Evolutionary conservation across 2,888 invertebrate species (phyloP), one percentile per base, ranked within the genome.

Genomic region (Cepaea hortensis): DNA sequence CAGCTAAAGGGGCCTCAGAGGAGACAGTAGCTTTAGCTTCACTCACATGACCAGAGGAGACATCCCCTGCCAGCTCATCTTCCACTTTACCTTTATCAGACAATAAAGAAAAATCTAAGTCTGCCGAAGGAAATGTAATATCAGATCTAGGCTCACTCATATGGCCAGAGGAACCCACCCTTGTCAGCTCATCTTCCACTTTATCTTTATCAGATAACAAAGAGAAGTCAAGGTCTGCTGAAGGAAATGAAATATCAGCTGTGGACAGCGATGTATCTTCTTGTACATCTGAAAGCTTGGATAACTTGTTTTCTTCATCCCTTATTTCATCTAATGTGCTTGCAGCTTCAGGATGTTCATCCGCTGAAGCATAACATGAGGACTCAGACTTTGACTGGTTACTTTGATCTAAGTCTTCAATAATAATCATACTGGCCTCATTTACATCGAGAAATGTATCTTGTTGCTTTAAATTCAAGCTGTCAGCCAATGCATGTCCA

Each of bases 361-460:
- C 87, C 6, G 87, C 84, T 0, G 84, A 84, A 11, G 72, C 62
- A 81, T 84, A 87, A 50, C 81, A 87, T 50, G 87, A 87, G 0
- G 84, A 81, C 48, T 75, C 79, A 2, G 87, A 87, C 18, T 73
- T 84, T 18, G 79, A 83, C 18, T 77, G 15, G 65, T 61, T 68
- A 70, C 83, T 86, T 6, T 55, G 82, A 20, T 82, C 72, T 46
- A 75, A 72, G 13, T 86, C 82, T 65, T 84, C 87, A 70, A 87
- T 62, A 23, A 87, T 35, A 13, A 87, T 84, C 87, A 87, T 87
- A 48, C 87, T 87, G 6, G 80, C 84, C 61, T 86, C 86, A 83
- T 68, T 82, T 15, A 68, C 15, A 15, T 76, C 86, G n/a, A 75
- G 15, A 48, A 85, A 85, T 1, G 77, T 70, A 35, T 84, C 87